Evolutionary conservation across 2,113 vertebrate genomes (phyloP).

Genomic region (Chaenocephalus aceratus): DNA sequence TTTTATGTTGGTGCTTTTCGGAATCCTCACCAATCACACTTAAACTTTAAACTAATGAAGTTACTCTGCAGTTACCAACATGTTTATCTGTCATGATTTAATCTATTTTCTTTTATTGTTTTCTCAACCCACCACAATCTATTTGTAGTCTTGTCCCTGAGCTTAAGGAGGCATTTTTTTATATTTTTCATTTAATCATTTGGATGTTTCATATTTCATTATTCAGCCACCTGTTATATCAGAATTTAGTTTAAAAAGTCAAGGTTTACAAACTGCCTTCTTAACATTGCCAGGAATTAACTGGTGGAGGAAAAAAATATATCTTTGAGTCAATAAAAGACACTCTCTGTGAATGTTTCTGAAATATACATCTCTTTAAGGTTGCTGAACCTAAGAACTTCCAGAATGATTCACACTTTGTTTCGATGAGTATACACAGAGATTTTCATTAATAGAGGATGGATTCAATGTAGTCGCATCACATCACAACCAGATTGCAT

Average conservation of each 20-base stretch:
- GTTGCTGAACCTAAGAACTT: not conserved
- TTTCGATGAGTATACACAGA: not conserved
- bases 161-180: no score
- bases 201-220: no score
- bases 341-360: not conserved
- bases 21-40: not conserved
- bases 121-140: not conserved
- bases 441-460: slow-evolving; percentile 12
- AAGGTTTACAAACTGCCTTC: not conserved
- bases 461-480: slow-evolving; percentile 7
- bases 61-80: not conserved
- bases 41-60: not conserved
- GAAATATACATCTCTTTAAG: not conserved
- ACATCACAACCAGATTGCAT: not conserved
- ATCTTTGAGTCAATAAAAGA: not conserved
- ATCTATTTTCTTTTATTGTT: not conserved
- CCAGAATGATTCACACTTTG: not conserved
- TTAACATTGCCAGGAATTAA: not conserved
- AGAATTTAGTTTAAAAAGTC: not conserved
- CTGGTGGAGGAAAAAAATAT: not conserved
- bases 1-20: slow-evolving; percentile 21
- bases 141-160: not conserved
- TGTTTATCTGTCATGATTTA: not conserved
- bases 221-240: not conserved
- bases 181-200: no score